Percentiles rank a stretch among this genome's conserved stretches.
phyloP scores from a whole-genome alignment of 2,797 vertebrate species.

The Sebastes matsubarae region DNA sequence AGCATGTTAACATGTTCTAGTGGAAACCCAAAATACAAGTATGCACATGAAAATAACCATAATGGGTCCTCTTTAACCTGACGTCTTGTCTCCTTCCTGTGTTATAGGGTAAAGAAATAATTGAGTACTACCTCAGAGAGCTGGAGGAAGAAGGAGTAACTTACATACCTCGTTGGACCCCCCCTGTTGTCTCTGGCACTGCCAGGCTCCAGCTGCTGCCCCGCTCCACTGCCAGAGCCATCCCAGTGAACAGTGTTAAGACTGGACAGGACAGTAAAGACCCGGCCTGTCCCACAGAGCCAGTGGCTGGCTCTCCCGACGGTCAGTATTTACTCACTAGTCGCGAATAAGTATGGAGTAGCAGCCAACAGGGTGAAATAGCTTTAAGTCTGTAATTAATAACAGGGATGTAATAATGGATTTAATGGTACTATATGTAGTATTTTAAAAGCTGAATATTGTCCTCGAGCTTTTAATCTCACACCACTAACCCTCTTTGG shows the following conservation, averaged over 20 bases:
- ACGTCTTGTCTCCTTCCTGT: neutral
- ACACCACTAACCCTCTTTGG: neutral
- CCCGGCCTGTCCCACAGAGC: constrained; percentile 68
- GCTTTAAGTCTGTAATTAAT: neutral
- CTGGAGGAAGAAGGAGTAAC: constrained; percentile 90
- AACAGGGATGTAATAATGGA: neutral
- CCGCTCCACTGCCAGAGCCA: constrained; percentile 58
- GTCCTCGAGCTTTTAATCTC: neutral
- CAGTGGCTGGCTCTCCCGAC: constrained; percentile 82
- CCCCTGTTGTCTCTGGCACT: constrained; percentile 52
- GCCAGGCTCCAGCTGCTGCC: constrained; percentile 32
- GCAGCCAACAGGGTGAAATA: neutral
- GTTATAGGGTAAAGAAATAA: constrained; percentile 93
- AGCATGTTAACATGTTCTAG: too few relatives aligned
- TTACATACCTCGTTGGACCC: constrained; percentile 88
- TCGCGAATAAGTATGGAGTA: neutral
- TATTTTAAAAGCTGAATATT: neutral
- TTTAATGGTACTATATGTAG: neutral
- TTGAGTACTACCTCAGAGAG: constrained; percentile 92
- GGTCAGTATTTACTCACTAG: constrained; percentile 72
- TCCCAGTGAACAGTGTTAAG: constrained; percentile 65
- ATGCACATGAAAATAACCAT: too few relatives aligned
- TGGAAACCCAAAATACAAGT: too few relatives aligned
- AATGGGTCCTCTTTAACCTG: too few relatives aligned
- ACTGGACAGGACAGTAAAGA: constrained; percentile 76